A percentile compares a stretch with the other conserved stretches of the same genome.
Evolutionary conservation across 2,113 vertebrate species (phyloP).

Genomic region (Pitta sordida): DNA sequence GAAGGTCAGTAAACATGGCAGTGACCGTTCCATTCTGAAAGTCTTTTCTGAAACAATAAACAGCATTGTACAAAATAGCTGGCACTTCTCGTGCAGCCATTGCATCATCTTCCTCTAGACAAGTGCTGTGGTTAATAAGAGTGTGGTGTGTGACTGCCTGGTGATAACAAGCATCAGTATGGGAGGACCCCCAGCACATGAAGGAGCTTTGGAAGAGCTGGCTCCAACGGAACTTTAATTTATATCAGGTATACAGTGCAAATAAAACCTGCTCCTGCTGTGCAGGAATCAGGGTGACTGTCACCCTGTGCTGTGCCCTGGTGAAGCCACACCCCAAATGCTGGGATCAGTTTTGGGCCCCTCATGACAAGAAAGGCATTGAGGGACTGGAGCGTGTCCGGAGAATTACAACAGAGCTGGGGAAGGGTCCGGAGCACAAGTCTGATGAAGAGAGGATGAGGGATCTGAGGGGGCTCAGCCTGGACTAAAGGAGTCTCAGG

Average conservation of each 20-base stretch:
- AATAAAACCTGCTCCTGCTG: neutral
- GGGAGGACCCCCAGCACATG: neutral
- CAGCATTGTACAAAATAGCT: neutral
- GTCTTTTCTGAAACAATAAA: neutral
- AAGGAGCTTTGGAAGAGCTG: neutral
- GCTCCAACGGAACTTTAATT: neutral
- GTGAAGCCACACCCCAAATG: neutral
- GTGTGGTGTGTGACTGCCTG: neutral
- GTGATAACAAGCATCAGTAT: too few species aligned
- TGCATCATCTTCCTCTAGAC: neutral
- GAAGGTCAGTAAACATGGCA: neutral
- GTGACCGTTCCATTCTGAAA: neutral
- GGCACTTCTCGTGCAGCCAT: neutral
- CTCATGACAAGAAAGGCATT: neutral
- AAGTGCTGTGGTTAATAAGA: neutral
- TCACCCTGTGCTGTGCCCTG: neutral
- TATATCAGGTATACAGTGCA: fast-evolving
- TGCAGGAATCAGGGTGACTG: neutral
- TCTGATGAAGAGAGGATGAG: neutral
- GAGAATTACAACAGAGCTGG: neutral
- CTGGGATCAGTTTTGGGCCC: neutral
- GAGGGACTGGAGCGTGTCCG: neutral
- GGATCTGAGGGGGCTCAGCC: neutral
- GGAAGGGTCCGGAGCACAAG: neutral
- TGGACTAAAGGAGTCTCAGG: neutral